Evolutionary conservation across 2,113 vertebrate species (phyloP).

Genomic region (Chrysochloris asiatica): DNA sequence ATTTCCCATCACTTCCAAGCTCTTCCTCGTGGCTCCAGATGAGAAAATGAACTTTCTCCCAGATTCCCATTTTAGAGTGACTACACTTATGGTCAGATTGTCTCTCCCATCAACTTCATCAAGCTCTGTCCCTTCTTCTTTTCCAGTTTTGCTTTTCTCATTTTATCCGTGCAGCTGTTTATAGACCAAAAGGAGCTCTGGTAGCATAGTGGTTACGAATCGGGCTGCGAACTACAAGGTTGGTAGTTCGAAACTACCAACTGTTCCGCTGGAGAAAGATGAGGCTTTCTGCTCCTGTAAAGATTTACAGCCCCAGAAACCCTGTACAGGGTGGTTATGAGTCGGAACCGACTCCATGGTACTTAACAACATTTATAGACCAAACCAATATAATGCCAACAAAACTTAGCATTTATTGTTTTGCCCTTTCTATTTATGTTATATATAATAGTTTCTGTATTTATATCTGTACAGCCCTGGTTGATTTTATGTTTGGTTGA

Average conservation of each 20-base stretch:
- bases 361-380: conserved; percentile 52
- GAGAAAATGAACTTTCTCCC: conserved; percentile 56
- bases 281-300: too few relatives aligned
- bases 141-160: not conserved
- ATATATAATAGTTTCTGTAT: not conserved
- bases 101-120: not conserved
- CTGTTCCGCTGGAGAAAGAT: too few relatives aligned
- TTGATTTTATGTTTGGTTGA: not conserved
- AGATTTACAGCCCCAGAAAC: too few relatives aligned
- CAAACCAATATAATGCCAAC: not conserved
- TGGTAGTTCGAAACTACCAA: too few relatives aligned
- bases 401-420: conserved; percentile 25
- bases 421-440: not conserved
- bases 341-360: too few relatives aligned
- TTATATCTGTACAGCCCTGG: not conserved
- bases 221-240: too few relatives aligned
- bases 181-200: conserved; percentile 17
- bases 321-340: too few relatives aligned
- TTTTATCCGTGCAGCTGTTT: conserved; percentile 24
- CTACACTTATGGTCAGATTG: not conserved
- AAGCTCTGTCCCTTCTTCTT: not conserved
- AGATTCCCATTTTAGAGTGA: not conserved
- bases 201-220: too few relatives aligned
- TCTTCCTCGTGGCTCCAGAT: conserved; percentile 12
- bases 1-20: not conserved